Evolutionary conservation across 2,888 invertebrate genomes (phyloP), one percentile per base, ranked within the genome.

Genomic region (Flexamia atlantica): DNA sequence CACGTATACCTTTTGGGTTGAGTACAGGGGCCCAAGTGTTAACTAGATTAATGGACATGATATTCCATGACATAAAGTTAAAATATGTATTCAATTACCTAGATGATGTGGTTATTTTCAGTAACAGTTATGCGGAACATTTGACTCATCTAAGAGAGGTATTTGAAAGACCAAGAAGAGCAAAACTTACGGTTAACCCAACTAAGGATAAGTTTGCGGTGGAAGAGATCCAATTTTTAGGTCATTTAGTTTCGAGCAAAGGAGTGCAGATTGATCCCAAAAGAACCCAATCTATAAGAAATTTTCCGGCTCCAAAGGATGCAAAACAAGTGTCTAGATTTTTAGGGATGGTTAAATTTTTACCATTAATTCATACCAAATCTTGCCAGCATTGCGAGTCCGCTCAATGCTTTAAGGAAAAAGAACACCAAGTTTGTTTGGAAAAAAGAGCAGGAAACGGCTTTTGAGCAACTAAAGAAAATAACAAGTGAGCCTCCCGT

Each of bases 121-220:
- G 30, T 12, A 28, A 57, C 2, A 57, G 12, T 17, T 81, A 30
- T 20, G 60, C 57, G 23, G 36, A 81, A 32, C 82, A 82, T 46
- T 9, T 42, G 5, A 20, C 23, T 20, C 70, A 70, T 30, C 9
- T 83, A 7, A 23, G 14, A 25, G 30, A 23, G 1, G 32, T 83
- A 9, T 32, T 83, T 1, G 23, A 4, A 14, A 1, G 74, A 17
- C 53, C 81, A 14, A 25, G 57, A n/a, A 4, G 53, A 25, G 81
- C 84, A 2, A 42, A 72, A 1, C 57, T 84, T 10, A 84, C 84
- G 23, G 72, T 84, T 36, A 84, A 84, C 28, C 84, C 81, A 0
- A 14, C n/a, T 0, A 84, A 84, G 28, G 20, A 81, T 14, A 50
- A n/a, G 14, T 42, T 81, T 1, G 70, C 81, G 12, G 2, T 20